These are phyloP conservation scores for Microtus oregoni DNA, from an alignment of 2,113 vertebrate species.

Conservation along the genomic window DNA sequence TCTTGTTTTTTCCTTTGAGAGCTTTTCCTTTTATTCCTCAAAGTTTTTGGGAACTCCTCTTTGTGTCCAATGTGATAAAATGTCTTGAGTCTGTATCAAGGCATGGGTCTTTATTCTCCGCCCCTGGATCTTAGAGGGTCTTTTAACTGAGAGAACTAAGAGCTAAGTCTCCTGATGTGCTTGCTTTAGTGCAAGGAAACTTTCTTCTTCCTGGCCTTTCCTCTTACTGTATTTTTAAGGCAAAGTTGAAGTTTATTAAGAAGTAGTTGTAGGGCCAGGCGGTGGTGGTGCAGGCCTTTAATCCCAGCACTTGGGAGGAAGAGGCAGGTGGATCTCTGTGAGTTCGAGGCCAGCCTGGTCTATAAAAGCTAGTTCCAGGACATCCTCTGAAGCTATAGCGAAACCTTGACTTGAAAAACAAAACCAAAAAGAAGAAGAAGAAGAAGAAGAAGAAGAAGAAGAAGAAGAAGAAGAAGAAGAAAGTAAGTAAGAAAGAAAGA, in stretches of 20 bases:
- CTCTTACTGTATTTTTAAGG: conserved; percentile 31
- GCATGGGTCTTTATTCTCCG: neutral
- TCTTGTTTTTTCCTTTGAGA: conserved; percentile 30
- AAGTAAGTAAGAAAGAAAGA: too few species aligned
- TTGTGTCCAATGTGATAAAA: conserved; percentile 35
- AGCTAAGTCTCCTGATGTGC: neutral
- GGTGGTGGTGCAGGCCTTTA: too few species aligned
- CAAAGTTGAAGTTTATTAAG: conserved; percentile 1
- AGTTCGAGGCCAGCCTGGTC: too few species aligned
- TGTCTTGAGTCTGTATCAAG: neutral
- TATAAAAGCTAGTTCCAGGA: too few species aligned
- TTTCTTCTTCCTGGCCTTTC: neutral
- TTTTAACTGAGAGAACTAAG: neutral
- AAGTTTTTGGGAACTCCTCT: conserved; percentile 37
- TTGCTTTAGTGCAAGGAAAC: neutral
- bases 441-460: too few species aligned
- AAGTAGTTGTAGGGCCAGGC: neutral
- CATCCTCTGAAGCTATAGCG: too few species aligned
- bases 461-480: too few species aligned
- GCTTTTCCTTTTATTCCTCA: conserved; percentile 6
- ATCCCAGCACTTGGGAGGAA: too few species aligned
- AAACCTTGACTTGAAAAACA: too few species aligned
- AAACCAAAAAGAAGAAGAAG: too few species aligned
- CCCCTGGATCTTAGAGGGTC: neutral
- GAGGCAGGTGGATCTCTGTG: too few species aligned